Conservation (phyloP, 2,797 vertebrate species). For the Nothura maculosa region DNA sequence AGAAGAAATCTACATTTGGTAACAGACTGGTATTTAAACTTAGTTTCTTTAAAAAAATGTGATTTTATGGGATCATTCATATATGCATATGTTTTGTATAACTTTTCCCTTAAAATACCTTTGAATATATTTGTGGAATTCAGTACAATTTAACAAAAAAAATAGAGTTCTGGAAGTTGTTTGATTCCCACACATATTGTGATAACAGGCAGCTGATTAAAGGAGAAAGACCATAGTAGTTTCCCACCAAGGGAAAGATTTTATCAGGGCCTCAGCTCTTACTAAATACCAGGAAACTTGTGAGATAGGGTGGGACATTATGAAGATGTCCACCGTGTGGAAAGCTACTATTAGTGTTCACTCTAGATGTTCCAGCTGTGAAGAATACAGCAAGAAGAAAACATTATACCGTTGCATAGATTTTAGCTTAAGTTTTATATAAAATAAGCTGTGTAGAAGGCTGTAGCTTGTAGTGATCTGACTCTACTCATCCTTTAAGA, state of each 20-base stretch:
- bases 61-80: not conserved
- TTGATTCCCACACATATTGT: not conserved
- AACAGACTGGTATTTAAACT: not conserved
- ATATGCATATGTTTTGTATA: not conserved
- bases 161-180: not conserved
- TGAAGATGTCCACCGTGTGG: not conserved
- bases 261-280: not conserved
- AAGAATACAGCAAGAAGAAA: not conserved
- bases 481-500: not conserved
- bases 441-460: not conserved
- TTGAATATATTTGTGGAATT: not conserved
- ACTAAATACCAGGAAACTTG: not conserved
- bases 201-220: not conserved
- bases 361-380: not conserved
- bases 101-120: not conserved
- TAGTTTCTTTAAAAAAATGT: not conserved
- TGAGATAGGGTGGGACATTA: not conserved
- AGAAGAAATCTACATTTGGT: not conserved
- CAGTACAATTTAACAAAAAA: not conserved
- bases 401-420: not conserved
- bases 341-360: not conserved
- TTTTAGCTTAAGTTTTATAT: not conserved
- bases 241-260: not conserved
- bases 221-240: not conserved
- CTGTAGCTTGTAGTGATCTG: not conserved